A percentile compares a stretch with the other conserved stretches of the same genome.
phyloP scores from a whole-genome alignment of 2,797 vertebrate genomes.

The Eleutherodactylus coqui region DNA sequence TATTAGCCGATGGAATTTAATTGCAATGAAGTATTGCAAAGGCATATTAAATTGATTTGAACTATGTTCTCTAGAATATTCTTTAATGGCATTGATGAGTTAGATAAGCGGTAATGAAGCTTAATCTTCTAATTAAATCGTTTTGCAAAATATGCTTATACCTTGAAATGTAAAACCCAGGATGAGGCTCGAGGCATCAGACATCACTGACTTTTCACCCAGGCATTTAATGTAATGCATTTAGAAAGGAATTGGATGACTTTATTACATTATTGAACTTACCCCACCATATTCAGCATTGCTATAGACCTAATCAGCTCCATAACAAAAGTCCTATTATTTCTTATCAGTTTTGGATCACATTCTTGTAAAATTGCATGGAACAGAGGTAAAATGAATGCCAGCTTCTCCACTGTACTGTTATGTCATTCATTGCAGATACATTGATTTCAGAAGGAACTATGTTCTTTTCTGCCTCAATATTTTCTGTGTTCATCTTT shows the following conservation, averaged over 20 bases:
- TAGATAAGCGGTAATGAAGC: constrained; percentile 43
- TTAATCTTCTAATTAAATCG: constrained; percentile 34
- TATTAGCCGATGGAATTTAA: constrained; percentile 37
- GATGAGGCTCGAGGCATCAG: constrained; percentile 12
- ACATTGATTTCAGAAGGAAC: constrained; percentile 1
- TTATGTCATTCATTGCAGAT: constrained; percentile 14
- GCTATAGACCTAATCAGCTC: constrained; percentile 39
- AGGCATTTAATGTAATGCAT: constrained; percentile 48
- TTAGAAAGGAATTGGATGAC: constrained; percentile 40
- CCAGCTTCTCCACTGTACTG: background rate
- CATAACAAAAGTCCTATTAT: constrained; percentile 36
- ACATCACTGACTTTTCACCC: constrained; percentile 36
- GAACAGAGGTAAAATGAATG: constrained; percentile 17
- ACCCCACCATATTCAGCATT: constrained; percentile 28
- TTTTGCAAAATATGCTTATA: constrained; percentile 40
- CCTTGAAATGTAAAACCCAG: constrained; percentile 45
- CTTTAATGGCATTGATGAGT: constrained; percentile 36
- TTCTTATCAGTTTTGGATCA: constrained; percentile 53
- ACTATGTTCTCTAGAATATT: constrained; percentile 38
- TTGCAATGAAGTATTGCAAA: constrained; percentile 38
- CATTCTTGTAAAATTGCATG: constrained; percentile 40
- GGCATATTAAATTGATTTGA: constrained; percentile 34
- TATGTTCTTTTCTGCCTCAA: background rate
- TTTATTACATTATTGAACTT: constrained; percentile 52
- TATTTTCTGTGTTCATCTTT: background rate